These are phyloP conservation scores for Takifugu rubripes DNA, from an alignment of 2,797 vertebrate genomes.

Conservation along the genomic window DNA sequence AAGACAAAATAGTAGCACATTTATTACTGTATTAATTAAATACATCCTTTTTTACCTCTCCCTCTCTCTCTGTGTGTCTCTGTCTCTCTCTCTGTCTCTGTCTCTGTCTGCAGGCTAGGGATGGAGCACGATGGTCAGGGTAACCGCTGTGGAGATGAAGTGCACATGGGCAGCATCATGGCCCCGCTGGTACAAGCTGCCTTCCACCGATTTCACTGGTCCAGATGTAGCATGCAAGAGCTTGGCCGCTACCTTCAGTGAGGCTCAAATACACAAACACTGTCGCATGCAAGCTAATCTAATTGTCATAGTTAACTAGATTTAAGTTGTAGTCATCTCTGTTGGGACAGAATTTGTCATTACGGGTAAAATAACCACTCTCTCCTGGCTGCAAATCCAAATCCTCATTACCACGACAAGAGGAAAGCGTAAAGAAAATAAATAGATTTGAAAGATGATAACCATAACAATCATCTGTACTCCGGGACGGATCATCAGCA, in stretches of 20 bases:
- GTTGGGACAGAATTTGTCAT: too few species aligned
- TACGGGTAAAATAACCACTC: too few species aligned
- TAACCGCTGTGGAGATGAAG: slow-evolving; percentile 95
- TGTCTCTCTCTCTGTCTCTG: not conserved
- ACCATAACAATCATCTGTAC: too few species aligned
- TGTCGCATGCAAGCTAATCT: slow-evolving; percentile 10
- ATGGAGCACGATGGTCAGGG: slow-evolving; percentile 99
- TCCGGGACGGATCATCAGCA: too few species aligned
- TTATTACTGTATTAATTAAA: too few species aligned
- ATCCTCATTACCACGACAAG: too few species aligned
- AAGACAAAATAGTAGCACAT: too few species aligned
- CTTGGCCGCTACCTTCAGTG: slow-evolving; percentile 92
- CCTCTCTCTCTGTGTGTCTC: not conserved
- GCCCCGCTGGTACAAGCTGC: slow-evolving; percentile 95
- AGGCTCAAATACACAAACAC: slow-evolving; percentile 51
- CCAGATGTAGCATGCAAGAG: slow-evolving; percentile 97
- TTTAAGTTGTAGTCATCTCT: too few species aligned
- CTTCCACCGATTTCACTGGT: slow-evolving; percentile 98
- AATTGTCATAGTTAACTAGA: too few species aligned
- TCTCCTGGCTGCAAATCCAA: too few species aligned
- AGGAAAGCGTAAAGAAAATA: too few species aligned
- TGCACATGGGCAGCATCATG: slow-evolving; percentile 98
- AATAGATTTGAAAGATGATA: too few species aligned
- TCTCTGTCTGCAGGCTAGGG: slow-evolving; percentile 80
- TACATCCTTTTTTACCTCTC: not conserved